Evolutionary conservation across 2,888 invertebrate species (phyloP).

Genomic region (Nysson spinosus): DNA sequence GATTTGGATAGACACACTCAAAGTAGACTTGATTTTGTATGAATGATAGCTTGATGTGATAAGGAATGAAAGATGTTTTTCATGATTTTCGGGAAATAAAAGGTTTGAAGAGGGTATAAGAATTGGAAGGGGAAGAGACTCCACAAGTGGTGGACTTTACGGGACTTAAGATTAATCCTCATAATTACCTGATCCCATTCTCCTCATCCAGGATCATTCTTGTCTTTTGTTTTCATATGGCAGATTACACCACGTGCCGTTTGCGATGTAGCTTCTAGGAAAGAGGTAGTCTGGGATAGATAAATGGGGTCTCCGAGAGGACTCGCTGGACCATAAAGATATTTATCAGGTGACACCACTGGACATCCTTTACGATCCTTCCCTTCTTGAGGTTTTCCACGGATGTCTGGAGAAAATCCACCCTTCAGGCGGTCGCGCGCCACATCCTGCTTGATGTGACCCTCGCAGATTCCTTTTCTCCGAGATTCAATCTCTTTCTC

Average conservation of each 20-base stretch:
- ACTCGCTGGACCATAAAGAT: conserved; percentile 67
- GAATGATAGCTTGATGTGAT: not conserved
- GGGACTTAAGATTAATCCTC: conserved; percentile 76
- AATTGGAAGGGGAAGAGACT: conserved; percentile 54
- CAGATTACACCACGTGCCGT: conserved; percentile 28
- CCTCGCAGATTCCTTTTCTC: conserved; percentile 32
- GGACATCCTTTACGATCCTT: conserved; percentile 66
- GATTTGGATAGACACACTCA: too few relatives aligned
- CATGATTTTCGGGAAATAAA: conserved; percentile 12
- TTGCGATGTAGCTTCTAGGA: conserved; percentile 25
- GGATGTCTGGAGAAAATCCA: conserved; percentile 28
- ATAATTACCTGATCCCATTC: conserved; percentile 72
- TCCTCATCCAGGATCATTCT: conserved; percentile 47
- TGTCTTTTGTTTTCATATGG: conserved; percentile 71
- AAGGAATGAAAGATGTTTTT: conserved; percentile 26
- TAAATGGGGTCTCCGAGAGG: conserved; percentile 20
- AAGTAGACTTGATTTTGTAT: not conserved
- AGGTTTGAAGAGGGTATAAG: conserved; percentile 3
- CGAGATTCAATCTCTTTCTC: conserved; percentile 21
- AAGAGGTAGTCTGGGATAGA: conserved; percentile 13
- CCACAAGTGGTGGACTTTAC: conserved; percentile 77
- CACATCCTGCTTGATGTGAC: conserved; percentile 22
- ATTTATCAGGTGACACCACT: conserved; percentile 68
- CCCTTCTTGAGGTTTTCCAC: conserved; percentile 39
- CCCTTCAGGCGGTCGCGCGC: conserved; percentile 49